A percentile compares a stretch with the other conserved stretches of the same genome.
phyloP scores from a whole-genome alignment of 2,797 vertebrate genomes.

The Gymnothorax javanicus region DNA sequence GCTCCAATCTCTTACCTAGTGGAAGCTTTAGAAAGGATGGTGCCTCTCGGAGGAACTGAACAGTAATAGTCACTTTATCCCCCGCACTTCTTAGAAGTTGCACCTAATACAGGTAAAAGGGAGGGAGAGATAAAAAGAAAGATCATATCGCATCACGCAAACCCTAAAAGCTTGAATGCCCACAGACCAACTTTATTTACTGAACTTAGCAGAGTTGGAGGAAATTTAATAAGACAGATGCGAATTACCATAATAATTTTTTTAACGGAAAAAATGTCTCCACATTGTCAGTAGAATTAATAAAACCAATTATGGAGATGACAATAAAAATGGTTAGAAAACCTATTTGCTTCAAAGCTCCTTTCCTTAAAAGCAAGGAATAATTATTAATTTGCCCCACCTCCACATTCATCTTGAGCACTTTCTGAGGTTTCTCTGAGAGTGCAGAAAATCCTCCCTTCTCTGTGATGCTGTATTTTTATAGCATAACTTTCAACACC shows the following conservation, averaged over 20 bases:
- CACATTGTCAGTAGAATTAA: conserved; percentile 3
- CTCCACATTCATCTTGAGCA: background rate
- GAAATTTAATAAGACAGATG: conserved; percentile 7
- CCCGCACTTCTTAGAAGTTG: conserved; percentile 91
- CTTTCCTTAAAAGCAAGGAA: background rate
- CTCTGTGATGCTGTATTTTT: background rate
- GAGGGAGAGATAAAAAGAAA: background rate
- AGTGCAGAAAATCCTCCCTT: background rate
- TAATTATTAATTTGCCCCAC: background rate
- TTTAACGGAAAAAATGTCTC: background rate
- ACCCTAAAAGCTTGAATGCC: background rate
- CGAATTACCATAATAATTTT: background rate
- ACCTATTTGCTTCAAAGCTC: background rate
- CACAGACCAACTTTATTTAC: conserved; percentile 3
- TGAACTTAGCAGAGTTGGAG: background rate
- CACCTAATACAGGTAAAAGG: conserved; percentile 72
- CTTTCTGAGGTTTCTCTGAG: background rate
- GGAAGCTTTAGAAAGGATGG: conserved; percentile 94
- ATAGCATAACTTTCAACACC: background rate
- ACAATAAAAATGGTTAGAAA: background rate
- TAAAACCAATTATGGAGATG: conserved; percentile 9
- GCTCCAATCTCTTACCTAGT: conserved; percentile 75
- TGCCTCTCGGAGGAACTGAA: conserved; percentile 91
- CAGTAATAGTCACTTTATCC: conserved; percentile 90
- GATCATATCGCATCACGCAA: background rate